Percentiles rank a stretch among this genome's conserved stretches.
phyloP scores from a whole-genome alignment of 1,140 invertebrate species.

The Catajapyx aquilonaris region DNA sequence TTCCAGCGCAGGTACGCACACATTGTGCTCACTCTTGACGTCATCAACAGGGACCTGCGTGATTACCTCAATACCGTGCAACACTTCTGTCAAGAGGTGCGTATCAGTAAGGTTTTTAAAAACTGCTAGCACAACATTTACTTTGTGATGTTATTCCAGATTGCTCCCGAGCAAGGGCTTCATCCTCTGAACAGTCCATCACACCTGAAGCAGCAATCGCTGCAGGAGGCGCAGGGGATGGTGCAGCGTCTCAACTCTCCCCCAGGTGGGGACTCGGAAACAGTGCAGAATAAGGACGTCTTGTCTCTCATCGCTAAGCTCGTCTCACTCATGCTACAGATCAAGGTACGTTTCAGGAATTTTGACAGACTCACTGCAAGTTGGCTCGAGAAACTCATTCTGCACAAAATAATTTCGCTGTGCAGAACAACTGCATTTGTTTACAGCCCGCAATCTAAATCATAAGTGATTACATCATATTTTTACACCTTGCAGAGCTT shows the following conservation, averaged over 20 bases:
- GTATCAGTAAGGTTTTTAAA: too few species aligned
- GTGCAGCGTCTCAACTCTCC: conserved; percentile 50
- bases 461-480: conserved; percentile 1
- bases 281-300: conserved; percentile 21
- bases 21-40: conserved; percentile 74
- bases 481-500: conserved; percentile 37
- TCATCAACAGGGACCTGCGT: conserved; percentile 72
- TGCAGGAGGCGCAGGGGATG: conserved; percentile 57
- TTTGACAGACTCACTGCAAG: background rate
- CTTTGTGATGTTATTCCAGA: too few species aligned
- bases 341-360: conserved; percentile 36
- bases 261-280: conserved; percentile 30
- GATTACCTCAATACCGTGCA: conserved; percentile 69
- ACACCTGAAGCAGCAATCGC: conserved; percentile 65
- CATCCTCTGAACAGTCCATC: conserved; percentile 69
- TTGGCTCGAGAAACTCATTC: conserved; percentile 2
- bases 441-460: background rate
- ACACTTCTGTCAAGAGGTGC: conserved; percentile 50
- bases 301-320: conserved; percentile 66
- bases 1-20: conserved; percentile 79
- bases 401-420: background rate
- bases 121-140: too few species aligned
- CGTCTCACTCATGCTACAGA: conserved; percentile 76
- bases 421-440: background rate
- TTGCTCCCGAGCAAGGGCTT: conserved; percentile 69